Evolutionary conservation across 2,113 vertebrate genomes (phyloP), one percentile per base, ranked within the genome.

Genomic region (Synodontis membranacea): DNA sequence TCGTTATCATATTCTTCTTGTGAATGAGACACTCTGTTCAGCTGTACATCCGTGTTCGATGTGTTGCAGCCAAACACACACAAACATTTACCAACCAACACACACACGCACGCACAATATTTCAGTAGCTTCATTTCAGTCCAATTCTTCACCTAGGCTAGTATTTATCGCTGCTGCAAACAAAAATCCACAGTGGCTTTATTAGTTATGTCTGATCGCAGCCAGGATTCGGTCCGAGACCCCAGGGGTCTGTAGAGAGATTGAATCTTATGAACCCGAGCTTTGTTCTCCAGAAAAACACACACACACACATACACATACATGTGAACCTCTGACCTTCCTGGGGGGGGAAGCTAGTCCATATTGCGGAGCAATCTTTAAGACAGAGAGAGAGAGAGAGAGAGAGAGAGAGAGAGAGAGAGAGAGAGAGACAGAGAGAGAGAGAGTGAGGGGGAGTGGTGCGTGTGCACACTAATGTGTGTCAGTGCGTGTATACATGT

Each of bases 251-350:
- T 80, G 44, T 76, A 85, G 58, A 80, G 39, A 80, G 28, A 14
- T 50, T 50, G 44, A 52, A 50, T 60, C 58, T 84, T 80, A 86
- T 86, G 85, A 84, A 83, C 46, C 81, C 44, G 48, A 50, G 87
- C 78, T 90, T 88, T 88, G 84, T 89, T 80, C 68, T 31, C 79
- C 46, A 87, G 70, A 42, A 78, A 60, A n/a, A 21, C 66, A 31
- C 52, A 74, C 58, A 82, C 66, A 5, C 34, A 81, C 76, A 72
- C 46, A 34, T 70, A 88, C 42, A 81, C 48, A 44, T 79, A 87
- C 52, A 82, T n/a, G 76, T 92, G 90, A 92, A 94, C 93, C 93
- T 87, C 84, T 94, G 92, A 93, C 92, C 94, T 94, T 93, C 92
- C 91, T 92, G 82, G 90, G 80, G 90, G 80, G 84, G 89, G 90